Evolutionary conservation across 1,140 invertebrate genomes (phyloP).

Genomic region (Ruditapes philippinarum): DNA sequence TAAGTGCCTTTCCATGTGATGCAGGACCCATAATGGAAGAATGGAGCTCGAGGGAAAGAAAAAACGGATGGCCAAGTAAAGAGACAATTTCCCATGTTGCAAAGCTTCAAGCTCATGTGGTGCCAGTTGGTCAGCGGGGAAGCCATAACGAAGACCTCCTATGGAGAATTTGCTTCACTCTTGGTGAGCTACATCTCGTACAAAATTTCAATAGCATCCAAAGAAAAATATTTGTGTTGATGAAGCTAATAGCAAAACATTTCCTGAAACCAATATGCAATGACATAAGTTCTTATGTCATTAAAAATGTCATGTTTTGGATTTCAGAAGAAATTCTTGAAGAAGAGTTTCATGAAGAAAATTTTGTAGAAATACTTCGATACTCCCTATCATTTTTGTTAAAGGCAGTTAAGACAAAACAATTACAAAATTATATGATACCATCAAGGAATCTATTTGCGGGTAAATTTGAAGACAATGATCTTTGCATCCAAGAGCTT

Average conservation of each 20-base stretch:
- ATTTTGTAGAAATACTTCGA: background rate
- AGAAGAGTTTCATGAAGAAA: background rate
- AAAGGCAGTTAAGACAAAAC: background rate
- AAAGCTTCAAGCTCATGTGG: background rate
- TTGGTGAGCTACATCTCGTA: background rate
- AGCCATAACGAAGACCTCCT: background rate
- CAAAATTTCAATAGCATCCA: background rate
- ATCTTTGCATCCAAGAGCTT: too few relatives aligned
- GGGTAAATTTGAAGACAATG: background rate
- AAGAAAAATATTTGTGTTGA: background rate
- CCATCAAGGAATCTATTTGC: background rate
- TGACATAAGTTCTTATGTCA: conserved; percentile 15
- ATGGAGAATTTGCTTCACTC: background rate
- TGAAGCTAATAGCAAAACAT: background rate
- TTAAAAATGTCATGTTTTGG: conserved; percentile 38
- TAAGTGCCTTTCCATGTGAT: background rate
- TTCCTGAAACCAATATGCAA: background rate
- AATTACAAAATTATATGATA: conserved; percentile 15
- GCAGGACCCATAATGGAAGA: background rate
- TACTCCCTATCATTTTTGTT: background rate
- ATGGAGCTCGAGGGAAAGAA: background rate
- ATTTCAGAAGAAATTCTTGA: background rate
- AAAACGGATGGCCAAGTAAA: background rate
- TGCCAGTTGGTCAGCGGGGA: background rate
- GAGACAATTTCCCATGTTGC: background rate